A percentile compares a stretch with the other conserved stretches of the same genome.
phyloP scores from a whole-genome alignment of 1,140 invertebrate species.

The Bombus vancouverensis region DNA sequence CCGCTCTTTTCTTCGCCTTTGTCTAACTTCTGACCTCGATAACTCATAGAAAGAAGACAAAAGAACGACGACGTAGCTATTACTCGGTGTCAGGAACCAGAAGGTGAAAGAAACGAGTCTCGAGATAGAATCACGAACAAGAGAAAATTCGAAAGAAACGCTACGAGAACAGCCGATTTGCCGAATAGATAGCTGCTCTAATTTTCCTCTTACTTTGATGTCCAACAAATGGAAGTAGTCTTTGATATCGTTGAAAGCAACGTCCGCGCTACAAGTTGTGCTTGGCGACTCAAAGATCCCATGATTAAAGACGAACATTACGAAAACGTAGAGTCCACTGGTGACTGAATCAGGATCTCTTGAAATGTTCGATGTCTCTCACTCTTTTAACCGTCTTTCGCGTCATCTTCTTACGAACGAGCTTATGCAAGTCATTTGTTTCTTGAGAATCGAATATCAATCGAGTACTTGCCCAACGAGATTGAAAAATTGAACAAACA shows the following conservation, averaged over 20 bases:
- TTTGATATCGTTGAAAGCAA: not conserved
- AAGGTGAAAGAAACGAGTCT: not conserved
- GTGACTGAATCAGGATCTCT: no score
- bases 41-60: not conserved
- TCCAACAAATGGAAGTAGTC: not conserved
- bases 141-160: not conserved
- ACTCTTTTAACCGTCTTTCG: no score
- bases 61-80: not conserved
- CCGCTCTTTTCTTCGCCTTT: not conserved
- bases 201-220: conserved; percentile 23
- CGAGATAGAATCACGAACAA: not conserved
- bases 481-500: no score
- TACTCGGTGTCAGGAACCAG: not conserved
- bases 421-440: no score
- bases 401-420: no score
- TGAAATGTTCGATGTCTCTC: no score
- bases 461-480: no score
- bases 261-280: not conserved
- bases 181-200: conserved; percentile 13
- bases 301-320: not conserved
- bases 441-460: no score
- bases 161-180: not conserved
- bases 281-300: not conserved
- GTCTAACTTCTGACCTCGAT: conserved; percentile 8
- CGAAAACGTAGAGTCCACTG: not conserved